Evolutionary conservation across 2,113 vertebrate species (phyloP).

Genomic region (Eretmochelys imbricata): DNA sequence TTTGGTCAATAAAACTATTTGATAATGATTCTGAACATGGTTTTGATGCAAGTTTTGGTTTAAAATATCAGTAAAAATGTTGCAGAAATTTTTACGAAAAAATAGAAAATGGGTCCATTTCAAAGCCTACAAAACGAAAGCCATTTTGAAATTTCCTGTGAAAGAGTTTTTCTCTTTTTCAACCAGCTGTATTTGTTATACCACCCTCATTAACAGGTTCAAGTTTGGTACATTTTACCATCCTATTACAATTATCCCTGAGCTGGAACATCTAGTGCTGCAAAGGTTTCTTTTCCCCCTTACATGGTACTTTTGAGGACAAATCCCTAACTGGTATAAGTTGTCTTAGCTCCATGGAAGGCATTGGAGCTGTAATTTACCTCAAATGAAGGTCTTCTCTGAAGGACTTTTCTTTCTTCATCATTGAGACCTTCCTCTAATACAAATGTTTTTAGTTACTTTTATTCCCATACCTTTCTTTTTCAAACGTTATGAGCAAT

Average conservation of each 20-base stretch:
- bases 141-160: background rate
- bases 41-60: background rate
- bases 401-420: background rate
- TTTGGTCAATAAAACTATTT: accelerated
- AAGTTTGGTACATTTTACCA: background rate
- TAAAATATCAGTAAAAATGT: background rate
- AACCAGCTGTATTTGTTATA: background rate
- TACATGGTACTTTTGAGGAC: background rate
- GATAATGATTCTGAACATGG: background rate
- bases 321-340: background rate
- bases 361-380: background rate
- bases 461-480: background rate
- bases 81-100: background rate
- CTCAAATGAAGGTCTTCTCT: background rate
- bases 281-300: background rate
- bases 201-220: background rate
- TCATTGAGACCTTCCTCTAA: background rate
- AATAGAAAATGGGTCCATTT: background rate
- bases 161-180: background rate
- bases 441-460: background rate
- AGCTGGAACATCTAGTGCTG: background rate
- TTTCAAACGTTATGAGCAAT: background rate
- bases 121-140: background rate
- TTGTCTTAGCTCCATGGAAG: background rate
- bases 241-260: background rate